Percentiles rank a stretch among this genome's conserved stretches.
phyloP scores from a whole-genome alignment of 2,888 invertebrate species.

The Clusia tigrina region DNA sequence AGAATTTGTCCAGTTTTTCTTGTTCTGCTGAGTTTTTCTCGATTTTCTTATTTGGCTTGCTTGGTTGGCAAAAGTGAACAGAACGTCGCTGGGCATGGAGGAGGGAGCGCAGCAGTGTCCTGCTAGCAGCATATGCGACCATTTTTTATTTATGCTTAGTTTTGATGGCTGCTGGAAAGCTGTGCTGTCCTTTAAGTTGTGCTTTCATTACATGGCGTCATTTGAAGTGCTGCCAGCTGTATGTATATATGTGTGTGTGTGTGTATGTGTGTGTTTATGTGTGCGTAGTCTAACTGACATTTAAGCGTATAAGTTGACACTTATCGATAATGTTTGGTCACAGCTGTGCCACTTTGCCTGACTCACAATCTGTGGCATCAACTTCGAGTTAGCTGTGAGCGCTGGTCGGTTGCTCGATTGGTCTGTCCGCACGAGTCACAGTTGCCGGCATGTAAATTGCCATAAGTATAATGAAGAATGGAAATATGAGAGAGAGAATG shows the following conservation, averaged over 20 bases:
- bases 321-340: constrained; percentile 11
- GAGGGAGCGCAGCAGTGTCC: too few species aligned
- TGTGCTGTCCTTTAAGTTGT: not conserved
- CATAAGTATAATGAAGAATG: constrained; percentile 5
- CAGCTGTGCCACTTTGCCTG: not conserved
- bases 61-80: not conserved
- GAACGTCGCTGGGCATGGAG: too few species aligned
- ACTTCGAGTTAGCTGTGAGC: not conserved
- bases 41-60: not conserved
- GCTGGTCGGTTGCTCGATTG: not conserved
- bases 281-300: not conserved
- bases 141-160: constrained; percentile 1
- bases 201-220: not conserved
- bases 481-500: not conserved
- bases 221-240: not conserved
- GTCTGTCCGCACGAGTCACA: not conserved
- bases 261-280: not conserved
- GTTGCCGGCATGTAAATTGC: constrained; percentile 7
- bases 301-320: constrained; percentile 12
- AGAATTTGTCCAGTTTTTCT: constrained; percentile 1
- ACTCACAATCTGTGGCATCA: not conserved
- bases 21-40: not conserved
- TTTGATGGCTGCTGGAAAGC: not conserved
- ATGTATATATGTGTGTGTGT: too few species aligned
- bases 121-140: not conserved